Base-by-base conservation (phyloP, 2,888 invertebrate genomes). In the Erynnis tages region DNA sequence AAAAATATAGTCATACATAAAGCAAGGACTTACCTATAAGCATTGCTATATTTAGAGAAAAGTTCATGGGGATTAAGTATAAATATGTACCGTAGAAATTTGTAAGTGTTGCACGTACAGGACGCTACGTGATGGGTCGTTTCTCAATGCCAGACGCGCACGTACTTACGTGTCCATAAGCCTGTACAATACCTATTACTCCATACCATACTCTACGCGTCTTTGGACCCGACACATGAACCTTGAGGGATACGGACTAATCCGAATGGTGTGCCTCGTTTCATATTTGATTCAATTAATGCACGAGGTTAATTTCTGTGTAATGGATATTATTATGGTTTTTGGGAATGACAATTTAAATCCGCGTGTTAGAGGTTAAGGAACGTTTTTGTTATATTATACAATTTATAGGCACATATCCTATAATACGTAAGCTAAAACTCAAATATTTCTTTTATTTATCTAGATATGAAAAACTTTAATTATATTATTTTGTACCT, bases 11-110 rank as follows among this genome's bases (percentile, higher is more conserved):
- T 35, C 19, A 37, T 37, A 45, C 44, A 44, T 16, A 45, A 44
- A 37, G 21, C 23, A 63, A 61, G 53, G 57, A 58, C 56, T 59
- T 56, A 59, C 8, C 14, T 35, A 35, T 54, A 52, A n/a, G n/a
- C n/a, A n/a, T n/a, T 55, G 68, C 66, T 79, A 74, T 76, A 69
- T 75, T 78, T 75, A 75, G 71, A 64, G 21, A 52, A 69, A 71
- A 73, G 67, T 76, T 73, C 67, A 62, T 60, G 56, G 59, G 63
- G 56, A 62, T 67, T 65, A 66, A 65, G 66, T 66, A 74, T 74
- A 74, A 74, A 73, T 72, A 74, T 63, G 63, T 60, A 55, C 57
- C 54, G 60, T 53, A 57, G 48, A 43, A 59, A 70, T 79, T 76
- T 63, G 71, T 69, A 78, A 65, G 69, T 59, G 63, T 55, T 54